phyloP scores from a whole-genome alignment of 2,113 vertebrate species.

The Papio anubis region DNA sequence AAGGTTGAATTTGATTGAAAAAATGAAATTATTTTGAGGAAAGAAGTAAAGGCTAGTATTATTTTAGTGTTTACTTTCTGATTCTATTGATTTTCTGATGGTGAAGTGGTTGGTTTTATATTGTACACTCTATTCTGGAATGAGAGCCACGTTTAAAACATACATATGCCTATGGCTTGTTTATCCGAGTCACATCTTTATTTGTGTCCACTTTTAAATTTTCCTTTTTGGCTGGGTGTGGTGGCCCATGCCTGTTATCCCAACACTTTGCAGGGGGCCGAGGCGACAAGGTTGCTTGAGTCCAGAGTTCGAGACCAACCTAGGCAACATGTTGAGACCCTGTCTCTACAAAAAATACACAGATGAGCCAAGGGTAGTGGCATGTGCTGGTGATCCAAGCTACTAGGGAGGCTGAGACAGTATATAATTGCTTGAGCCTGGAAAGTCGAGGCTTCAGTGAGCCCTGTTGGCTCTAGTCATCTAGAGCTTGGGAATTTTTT shows the following conservation, averaged over 20 bases:
- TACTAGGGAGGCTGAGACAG: background rate
- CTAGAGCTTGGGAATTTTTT: background rate
- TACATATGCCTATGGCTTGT: background rate
- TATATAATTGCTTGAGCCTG: background rate
- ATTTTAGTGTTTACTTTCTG: background rate
- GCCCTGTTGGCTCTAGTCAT: background rate
- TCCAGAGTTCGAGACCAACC: background rate
- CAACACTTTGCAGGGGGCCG: too few species aligned
- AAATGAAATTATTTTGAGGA: constrained; percentile 18
- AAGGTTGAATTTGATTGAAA: constrained; percentile 42
- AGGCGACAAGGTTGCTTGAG: background rate
- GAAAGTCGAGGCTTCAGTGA: background rate
- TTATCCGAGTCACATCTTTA: background rate
- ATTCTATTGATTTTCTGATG: background rate
- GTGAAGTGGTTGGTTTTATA: background rate
- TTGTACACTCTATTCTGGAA: background rate
- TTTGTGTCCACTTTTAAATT: background rate
- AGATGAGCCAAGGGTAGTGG: background rate
- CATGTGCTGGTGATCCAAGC: background rate
- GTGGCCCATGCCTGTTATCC: background rate
- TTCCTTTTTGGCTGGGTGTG: background rate
- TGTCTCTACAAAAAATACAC: background rate
- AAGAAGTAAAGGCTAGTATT: background rate
- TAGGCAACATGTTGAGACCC: background rate
- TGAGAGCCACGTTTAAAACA: background rate